Conservation (phyloP, 2,888 invertebrate species). For the Seira ritae region DNA sequence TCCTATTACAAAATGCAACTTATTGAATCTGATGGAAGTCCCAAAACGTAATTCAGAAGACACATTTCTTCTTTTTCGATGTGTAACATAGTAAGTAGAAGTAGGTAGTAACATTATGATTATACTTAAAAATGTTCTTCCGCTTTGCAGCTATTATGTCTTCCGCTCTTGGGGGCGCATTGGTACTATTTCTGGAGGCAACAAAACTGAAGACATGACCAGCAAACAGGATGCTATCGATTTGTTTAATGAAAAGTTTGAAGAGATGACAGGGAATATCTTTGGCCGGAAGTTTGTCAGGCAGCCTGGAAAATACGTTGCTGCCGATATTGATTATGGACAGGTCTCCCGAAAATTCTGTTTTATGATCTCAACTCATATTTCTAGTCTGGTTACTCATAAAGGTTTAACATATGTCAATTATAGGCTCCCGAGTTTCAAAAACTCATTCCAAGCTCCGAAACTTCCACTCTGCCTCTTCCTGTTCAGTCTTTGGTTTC, state of each 20-base stretch:
- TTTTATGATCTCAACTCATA: too few species aligned
- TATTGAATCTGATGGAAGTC: conserved; percentile 82
- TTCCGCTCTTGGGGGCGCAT: conserved; percentile 98
- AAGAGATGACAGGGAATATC: conserved; percentile 89
- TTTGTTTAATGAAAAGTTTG: conserved; percentile 81
- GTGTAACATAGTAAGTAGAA: too few species aligned
- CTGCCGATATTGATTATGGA: conserved; percentile 93
- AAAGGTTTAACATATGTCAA: too few species aligned
- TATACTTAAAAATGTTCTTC: too few species aligned
- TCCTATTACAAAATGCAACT: conserved; percentile 97
- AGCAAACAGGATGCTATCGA: conserved; percentile 79
- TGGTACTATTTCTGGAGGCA: conserved; percentile 93
- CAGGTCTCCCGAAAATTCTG: too few species aligned
- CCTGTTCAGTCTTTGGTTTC: conserved; percentile 89
- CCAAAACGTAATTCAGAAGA: conserved; percentile 69
- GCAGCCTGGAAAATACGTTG: conserved; percentile 85
- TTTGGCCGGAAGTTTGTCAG: conserved; percentile 86
- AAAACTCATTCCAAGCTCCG: conserved; percentile 74
- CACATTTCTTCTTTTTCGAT: too few species aligned
- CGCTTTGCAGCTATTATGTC: conserved; percentile 79
- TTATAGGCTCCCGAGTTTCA: conserved; percentile 68
- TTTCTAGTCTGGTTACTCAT: too few species aligned
- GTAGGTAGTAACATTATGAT: too few species aligned
- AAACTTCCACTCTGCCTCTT: conserved; percentile 82
- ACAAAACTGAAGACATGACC: conserved; percentile 79